Percentiles rank a stretch among this genome's conserved stretches.
These are phyloP conservation scores for Himalopsyche kuldschensis DNA, from an alignment of 2,888 invertebrate genomes.

Conservation along the genomic window DNA sequence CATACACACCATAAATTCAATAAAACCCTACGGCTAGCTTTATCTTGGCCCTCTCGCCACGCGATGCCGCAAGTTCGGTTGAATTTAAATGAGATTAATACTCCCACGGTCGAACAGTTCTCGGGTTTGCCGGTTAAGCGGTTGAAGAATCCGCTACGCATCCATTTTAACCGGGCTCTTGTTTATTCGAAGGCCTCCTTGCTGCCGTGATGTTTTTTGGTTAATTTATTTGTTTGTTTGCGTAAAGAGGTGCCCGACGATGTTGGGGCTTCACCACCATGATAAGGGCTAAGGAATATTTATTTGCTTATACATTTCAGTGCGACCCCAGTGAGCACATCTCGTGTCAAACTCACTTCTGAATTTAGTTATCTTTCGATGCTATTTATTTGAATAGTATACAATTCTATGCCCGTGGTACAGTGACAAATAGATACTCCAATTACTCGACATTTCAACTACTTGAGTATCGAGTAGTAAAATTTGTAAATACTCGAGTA, in stretches of 20 bases:
- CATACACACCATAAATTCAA: neutral
- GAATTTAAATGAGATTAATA: neutral
- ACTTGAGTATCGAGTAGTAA: too few species aligned
- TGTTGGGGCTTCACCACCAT: neutral
- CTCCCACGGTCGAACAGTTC: neutral
- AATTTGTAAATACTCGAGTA: too few species aligned
- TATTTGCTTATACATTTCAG: neutral
- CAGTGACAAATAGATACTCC: too few species aligned
- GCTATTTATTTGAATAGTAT: neutral
- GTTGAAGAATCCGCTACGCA: neutral
- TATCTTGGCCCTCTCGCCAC: neutral
- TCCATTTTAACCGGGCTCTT: neutral
- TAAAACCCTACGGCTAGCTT: neutral
- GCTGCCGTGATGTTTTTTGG: neutral
- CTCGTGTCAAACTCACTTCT: neutral
- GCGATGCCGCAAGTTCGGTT: neutral
- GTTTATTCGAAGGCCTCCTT: neutral
- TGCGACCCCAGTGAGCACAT: neutral
- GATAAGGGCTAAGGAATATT: neutral
- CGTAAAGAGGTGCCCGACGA: neutral
- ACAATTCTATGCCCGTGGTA: too few species aligned
- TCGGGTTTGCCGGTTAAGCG: neutral
- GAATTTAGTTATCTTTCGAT: neutral
- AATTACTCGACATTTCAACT: too few species aligned
- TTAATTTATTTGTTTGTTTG: neutral